Conservation (phyloP, 2,113 vertebrate species). For the Otus sunia region DNA sequence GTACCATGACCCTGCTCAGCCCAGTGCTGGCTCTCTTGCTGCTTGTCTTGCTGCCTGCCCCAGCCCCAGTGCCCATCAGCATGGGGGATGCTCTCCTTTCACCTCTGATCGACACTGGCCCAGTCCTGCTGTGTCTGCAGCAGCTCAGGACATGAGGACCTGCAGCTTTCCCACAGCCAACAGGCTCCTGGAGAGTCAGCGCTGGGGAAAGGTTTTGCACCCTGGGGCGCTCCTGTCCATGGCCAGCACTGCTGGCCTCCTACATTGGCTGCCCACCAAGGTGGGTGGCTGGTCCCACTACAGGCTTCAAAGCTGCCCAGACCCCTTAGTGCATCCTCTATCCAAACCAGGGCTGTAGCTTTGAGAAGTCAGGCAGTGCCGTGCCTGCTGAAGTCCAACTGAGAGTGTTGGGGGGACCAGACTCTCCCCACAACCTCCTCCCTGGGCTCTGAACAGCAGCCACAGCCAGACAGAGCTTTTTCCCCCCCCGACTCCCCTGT, state of each 20-base stretch:
- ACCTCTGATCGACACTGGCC: neutral
- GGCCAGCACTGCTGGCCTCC: neutral
- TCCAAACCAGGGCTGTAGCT: neutral
- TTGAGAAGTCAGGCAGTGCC: rapidly evolving
- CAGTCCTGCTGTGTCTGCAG: neutral
- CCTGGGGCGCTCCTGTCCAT: neutral
- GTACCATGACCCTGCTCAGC: neutral
- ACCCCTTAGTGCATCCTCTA: neutral
- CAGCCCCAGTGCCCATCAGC: neutral
- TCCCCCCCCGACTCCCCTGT: neutral
- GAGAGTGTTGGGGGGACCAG: neutral
- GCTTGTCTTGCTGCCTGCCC: neutral
- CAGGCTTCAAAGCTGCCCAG: neutral
- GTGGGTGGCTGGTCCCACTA: neutral
- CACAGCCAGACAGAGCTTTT: neutral
- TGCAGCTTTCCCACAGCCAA: neutral
- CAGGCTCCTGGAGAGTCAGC: neutral
- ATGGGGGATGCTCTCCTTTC: neutral
- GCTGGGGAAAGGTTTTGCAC: neutral
- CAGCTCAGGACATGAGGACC: neutral
- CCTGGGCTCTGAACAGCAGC: neutral
- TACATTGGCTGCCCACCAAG: neutral
- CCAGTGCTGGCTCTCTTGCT: neutral
- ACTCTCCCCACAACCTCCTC: neutral
- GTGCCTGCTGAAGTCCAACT: rapidly evolving